These are phyloP conservation scores for Bombylius discolor DNA, from an alignment of 2,888 invertebrate genomes.

Conservation along the genomic window DNA sequence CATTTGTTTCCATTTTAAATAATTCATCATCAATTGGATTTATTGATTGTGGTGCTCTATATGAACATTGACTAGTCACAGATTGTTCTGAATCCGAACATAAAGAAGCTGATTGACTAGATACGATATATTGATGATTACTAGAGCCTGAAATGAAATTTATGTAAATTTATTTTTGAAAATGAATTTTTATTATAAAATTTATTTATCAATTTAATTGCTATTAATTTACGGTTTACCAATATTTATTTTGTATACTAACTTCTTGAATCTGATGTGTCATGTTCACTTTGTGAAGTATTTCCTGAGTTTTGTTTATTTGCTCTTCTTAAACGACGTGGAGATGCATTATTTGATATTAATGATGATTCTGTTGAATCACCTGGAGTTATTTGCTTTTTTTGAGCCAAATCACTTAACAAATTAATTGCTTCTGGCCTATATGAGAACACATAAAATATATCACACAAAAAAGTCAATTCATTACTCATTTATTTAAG, in stretches of 20 bases:
- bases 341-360: constrained; percentile 31
- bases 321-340: constrained; percentile 14
- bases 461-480: neutral
- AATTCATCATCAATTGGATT: constrained; percentile 4
- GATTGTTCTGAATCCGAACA: constrained; percentile 17
- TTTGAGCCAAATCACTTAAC: constrained; percentile 66
- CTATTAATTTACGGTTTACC: too few species aligned
- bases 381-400: constrained; percentile 50
- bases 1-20: constrained; percentile 20
- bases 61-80: constrained; percentile 14
- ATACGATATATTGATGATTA: constrained; percentile 13
- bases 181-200: neutral
- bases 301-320: constrained; percentile 10
- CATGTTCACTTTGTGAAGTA: constrained; percentile 14
- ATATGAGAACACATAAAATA: constrained; percentile 14
- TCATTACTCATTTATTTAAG: neutral
- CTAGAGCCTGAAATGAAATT: constrained; percentile 7
- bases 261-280: constrained; percentile 14
- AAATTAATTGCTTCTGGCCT: constrained; percentile 76
- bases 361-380: constrained; percentile 43
- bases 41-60: constrained; percentile 4
- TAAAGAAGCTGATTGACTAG: constrained; percentile 15
- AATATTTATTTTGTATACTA: neutral
- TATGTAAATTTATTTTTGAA: neutral
- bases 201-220: neutral